These are phyloP conservation scores for Acanthurus lineatus DNA, from an alignment of 2,797 vertebrate species.

Conservation along the genomic window DNA sequence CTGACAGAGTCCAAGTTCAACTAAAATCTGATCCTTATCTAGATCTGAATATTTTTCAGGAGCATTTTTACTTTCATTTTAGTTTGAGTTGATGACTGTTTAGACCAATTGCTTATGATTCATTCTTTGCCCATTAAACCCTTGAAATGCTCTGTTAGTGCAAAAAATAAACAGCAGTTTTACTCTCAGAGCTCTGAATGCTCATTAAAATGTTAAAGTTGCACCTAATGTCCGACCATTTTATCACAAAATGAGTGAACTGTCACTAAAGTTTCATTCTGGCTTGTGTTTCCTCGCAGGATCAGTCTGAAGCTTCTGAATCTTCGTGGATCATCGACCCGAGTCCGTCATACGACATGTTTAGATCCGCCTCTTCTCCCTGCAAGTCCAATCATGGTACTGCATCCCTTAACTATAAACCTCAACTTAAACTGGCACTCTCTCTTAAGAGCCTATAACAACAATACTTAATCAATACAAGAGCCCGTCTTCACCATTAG, in stretches of 20 bases:
- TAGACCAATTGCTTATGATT: too few relatives aligned
- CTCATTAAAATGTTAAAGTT: too few relatives aligned
- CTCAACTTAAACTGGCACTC: conserved; percentile 24
- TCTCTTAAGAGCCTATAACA: conserved; percentile 51
- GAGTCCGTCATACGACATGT: conserved; percentile 59
- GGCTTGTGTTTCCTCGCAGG: conserved; percentile 54
- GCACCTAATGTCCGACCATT: not conserved
- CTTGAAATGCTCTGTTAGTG: not conserved
- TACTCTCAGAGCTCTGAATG: too few relatives aligned
- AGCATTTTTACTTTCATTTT: too few relatives aligned
- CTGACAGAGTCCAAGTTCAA: too few relatives aligned
- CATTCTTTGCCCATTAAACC: too few relatives aligned
- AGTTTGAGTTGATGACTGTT: too few relatives aligned
- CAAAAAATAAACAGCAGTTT: too few relatives aligned
- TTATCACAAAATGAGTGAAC: not conserved
- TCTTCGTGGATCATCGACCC: conserved; percentile 75
- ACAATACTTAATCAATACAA: conserved; percentile 77
- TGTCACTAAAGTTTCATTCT: not conserved
- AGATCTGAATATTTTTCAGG: too few relatives aligned
- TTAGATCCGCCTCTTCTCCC: conserved; percentile 45
- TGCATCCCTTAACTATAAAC: conserved; percentile 10
- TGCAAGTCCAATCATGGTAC: conserved; percentile 41
- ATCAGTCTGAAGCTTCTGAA: conserved; percentile 62
- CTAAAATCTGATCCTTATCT: too few relatives aligned
- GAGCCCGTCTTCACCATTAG: conserved; percentile 66